These are phyloP conservation scores for Oreochromis aureus DNA, from an alignment of 2,113 vertebrate genomes.

Conservation along the genomic window DNA sequence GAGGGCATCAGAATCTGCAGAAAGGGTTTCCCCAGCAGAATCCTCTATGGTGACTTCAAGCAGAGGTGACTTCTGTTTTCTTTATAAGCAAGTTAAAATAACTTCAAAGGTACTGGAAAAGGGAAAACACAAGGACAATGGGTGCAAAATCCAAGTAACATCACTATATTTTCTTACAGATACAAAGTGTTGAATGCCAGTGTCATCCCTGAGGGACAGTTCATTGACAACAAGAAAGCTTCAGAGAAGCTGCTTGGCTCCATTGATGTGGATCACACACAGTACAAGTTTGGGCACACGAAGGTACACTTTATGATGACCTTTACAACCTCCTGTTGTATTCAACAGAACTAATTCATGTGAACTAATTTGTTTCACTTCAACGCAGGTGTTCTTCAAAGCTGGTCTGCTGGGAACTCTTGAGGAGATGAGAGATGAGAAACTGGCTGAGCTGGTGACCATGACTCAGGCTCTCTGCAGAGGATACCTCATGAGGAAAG, in stretches of 20 bases:
- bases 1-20: constrained; percentile 66
- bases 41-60: constrained; percentile 58
- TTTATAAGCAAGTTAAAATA: not conserved
- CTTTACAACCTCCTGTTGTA: too few relatives aligned
- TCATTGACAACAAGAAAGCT: constrained; percentile 86
- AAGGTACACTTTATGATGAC: constrained; percentile 58
- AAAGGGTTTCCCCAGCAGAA: constrained; percentile 63
- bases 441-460: constrained; percentile 74
- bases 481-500: constrained; percentile 63
- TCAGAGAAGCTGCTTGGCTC: constrained; percentile 84
- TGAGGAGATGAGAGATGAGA: constrained; percentile 92
- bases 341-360: too few relatives aligned
- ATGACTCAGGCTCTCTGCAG: constrained; percentile 72
- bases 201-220: constrained; percentile 81
- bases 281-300: constrained; percentile 87
- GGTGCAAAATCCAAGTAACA: not conserved
- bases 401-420: constrained; percentile 86
- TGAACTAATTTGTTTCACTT: not conserved
- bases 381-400: constrained; percentile 89
- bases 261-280: constrained; percentile 83
- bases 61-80: not conserved
- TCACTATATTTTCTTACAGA: not conserved
- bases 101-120: not conserved
- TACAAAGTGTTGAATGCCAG: constrained; percentile 77
- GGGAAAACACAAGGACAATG: not conserved